phyloP scores from a whole-genome alignment of 1,140 invertebrate genomes.

The Heliothis subflexa region DNA sequence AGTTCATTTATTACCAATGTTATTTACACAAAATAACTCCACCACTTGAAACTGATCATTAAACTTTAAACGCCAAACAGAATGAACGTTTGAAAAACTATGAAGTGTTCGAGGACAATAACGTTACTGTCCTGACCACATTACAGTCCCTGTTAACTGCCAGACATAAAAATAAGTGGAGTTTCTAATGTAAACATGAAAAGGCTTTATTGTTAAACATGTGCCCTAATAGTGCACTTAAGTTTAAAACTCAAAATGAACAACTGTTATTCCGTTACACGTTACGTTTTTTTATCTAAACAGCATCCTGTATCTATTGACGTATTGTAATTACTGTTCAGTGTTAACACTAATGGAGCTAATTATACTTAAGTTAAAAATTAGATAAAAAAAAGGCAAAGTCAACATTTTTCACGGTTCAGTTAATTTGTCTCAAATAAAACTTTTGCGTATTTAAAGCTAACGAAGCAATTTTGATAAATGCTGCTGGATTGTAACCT shows the following conservation, averaged over 20 bases:
- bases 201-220: conserved; percentile 46
- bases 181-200: conserved; percentile 43
- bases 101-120: conserved; percentile 6
- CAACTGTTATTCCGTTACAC: conserved; percentile 33
- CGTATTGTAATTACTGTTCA: conserved; percentile 2
- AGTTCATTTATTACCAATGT: background rate
- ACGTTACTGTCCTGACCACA: conserved; percentile 8
- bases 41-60: conserved; percentile 15
- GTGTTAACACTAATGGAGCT: conserved; percentile 21
- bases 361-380: too few species aligned
- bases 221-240: conserved; percentile 14
- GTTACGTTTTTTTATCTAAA: conserved; percentile 39
- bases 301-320: conserved; percentile 16
- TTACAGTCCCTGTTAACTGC: conserved; percentile 35
- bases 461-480: too few species aligned
- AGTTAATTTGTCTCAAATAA: too few species aligned
- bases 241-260: conserved; percentile 29
- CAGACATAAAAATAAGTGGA: conserved; percentile 43
- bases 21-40: background rate
- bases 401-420: too few species aligned
- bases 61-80: conserved; percentile 6
- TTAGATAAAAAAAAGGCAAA: too few species aligned
- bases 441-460: too few species aligned
- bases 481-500: too few species aligned
- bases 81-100: conserved; percentile 4